Evolutionary conservation across 1,140 invertebrate genomes (phyloP).

Genomic region (Dryas iulia): DNA sequence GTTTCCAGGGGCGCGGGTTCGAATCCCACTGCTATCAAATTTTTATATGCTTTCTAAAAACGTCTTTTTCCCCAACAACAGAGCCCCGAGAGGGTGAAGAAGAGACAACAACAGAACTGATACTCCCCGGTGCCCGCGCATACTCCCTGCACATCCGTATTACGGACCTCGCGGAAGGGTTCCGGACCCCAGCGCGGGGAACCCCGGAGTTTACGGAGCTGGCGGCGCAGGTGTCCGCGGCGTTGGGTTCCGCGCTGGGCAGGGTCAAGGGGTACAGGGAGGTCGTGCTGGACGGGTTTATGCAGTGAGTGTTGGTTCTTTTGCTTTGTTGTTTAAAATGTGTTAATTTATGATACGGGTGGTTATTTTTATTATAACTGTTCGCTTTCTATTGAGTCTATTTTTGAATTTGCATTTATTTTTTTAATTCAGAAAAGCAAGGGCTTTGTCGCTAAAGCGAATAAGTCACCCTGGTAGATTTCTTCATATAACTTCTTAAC

Average conservation of each 20-base stretch:
- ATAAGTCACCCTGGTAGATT: too few relatives aligned
- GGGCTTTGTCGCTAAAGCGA: too few relatives aligned
- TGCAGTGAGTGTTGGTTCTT: constrained; percentile 83
- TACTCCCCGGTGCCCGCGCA: constrained; percentile 77
- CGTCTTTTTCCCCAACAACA: too few relatives aligned
- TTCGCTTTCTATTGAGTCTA: too few relatives aligned
- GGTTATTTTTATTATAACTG: too few relatives aligned
- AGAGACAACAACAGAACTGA: constrained; percentile 79
- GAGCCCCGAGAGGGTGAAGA: constrained; percentile 78
- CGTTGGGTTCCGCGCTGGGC: constrained; percentile 83
- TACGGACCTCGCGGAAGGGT: constrained; percentile 88
- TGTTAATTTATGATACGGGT: too few relatives aligned
- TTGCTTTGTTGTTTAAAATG: not conserved
- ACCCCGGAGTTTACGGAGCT: constrained; percentile 87
- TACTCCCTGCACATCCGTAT: constrained; percentile 89
- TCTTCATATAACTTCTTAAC: too few relatives aligned
- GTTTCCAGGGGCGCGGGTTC: too few relatives aligned
- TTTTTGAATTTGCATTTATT: too few relatives aligned
- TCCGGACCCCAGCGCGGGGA: constrained; percentile 84
- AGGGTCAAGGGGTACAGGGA: constrained; percentile 87
- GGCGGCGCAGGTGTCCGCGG: constrained; percentile 84
- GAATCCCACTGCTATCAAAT: too few relatives aligned
- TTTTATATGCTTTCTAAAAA: too few relatives aligned
- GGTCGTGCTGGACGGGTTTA: constrained; percentile 85
- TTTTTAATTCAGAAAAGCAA: too few relatives aligned